Conservation (phyloP, 2,113 vertebrate species). For the Tricholaema leucomelas region DNA sequence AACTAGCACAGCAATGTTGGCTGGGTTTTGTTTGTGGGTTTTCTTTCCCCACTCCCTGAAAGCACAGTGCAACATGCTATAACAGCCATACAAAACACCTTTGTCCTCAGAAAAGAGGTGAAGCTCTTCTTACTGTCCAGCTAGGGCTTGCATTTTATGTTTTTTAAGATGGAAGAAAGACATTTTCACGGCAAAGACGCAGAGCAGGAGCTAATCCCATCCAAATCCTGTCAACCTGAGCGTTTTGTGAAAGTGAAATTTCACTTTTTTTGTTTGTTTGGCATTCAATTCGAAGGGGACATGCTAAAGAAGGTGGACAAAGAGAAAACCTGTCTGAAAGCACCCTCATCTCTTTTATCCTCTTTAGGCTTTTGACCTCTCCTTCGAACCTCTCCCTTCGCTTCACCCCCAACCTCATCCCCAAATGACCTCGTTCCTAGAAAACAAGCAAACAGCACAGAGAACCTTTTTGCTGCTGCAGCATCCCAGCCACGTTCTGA, state of each 20-base stretch:
- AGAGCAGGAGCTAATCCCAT: background rate
- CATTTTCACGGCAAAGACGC: background rate
- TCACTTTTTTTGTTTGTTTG: too few relatives aligned
- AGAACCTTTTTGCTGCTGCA: rapidly evolving
- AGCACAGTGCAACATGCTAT: background rate
- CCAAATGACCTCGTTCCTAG: background rate
- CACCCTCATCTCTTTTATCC: background rate
- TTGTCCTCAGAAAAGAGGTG: background rate
- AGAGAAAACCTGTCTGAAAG: background rate
- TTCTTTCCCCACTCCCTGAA: background rate
- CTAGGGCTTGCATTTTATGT: background rate
- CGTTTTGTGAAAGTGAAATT: too few relatives aligned
- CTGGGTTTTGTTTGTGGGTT: background rate
- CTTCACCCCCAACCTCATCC: background rate
- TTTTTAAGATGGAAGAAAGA: background rate
- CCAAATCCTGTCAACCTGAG: background rate
- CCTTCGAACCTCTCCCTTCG: background rate
- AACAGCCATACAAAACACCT: background rate
- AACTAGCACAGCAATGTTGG: too few relatives aligned
- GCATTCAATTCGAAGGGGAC: background rate
- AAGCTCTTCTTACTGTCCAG: background rate
- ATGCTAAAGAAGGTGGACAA: too few relatives aligned
- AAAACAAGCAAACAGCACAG: background rate
- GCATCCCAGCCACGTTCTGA: rapidly evolving
- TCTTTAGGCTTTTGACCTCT: background rate